These are phyloP conservation scores for Ganaspis sp. DNA, from an alignment of 1,140 invertebrate species.

Conservation along the genomic window DNA sequence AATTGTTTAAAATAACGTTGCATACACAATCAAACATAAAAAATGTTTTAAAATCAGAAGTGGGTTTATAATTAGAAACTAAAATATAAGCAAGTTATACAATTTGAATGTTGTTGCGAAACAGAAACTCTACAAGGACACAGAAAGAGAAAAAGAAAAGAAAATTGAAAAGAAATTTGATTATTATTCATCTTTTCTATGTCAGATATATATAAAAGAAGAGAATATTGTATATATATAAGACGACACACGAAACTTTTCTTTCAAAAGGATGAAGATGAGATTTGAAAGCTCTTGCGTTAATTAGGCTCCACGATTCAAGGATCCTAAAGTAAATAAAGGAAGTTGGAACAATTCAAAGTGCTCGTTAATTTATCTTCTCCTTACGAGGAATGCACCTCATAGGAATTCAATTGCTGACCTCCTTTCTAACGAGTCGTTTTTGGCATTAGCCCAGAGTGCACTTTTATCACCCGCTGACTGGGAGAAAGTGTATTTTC, in stretches of 20 bases:
- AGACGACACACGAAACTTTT: neutral
- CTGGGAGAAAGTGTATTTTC: slow-evolving; percentile 50
- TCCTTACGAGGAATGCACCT: slow-evolving; percentile 12
- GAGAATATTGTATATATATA: too few relatives aligned
- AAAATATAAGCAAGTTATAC: neutral
- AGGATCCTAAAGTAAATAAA: slow-evolving; percentile 14
- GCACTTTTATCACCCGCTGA: slow-evolving; percentile 39
- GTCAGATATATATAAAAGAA: neutral
- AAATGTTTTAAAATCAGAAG: too few relatives aligned
- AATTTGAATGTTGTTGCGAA: neutral
- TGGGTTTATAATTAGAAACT: neutral
- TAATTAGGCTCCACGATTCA: slow-evolving; percentile 12
- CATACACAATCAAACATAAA: too few relatives aligned
- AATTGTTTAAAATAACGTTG: too few relatives aligned
- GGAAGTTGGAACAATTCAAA: slow-evolving; percentile 31
- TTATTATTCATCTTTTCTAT: neutral
- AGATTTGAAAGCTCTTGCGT: neutral
- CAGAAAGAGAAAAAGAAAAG: too few relatives aligned
- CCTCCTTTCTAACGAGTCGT: slow-evolving; percentile 34
- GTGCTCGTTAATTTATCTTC: slow-evolving; percentile 28
- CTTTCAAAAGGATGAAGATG: neutral
- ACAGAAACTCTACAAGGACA: neutral
- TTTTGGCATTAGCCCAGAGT: slow-evolving; percentile 46
- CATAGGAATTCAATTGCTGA: slow-evolving; percentile 33
- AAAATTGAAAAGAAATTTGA: neutral